Percentiles rank a stretch among this genome's conserved stretches.
These are phyloP conservation scores for Parazoanthus swiftii DNA, from an alignment of 92 coral and sea anemone genomes.

Conservation along the genomic window DNA sequence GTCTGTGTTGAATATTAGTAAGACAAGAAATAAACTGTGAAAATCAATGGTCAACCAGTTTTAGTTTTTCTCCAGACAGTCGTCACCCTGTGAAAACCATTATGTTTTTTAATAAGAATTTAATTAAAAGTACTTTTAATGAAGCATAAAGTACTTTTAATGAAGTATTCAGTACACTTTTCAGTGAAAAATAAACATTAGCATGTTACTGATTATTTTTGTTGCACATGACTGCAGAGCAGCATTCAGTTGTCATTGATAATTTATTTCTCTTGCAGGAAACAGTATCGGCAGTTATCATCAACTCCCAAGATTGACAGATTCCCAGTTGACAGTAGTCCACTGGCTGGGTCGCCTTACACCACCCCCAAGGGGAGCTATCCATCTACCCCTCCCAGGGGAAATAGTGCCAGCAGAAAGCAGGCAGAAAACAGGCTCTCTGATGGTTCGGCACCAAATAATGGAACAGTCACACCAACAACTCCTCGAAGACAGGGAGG, in stretches of 20 bases:
- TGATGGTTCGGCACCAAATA: slow-evolving; percentile 66
- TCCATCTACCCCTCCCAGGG: slow-evolving; percentile 42
- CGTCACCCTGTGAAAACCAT: too few species aligned
- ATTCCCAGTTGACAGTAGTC: slow-evolving; percentile 26
- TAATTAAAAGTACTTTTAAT: too few species aligned
- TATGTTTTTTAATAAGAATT: too few species aligned
- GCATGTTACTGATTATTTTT: not conserved
- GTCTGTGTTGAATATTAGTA: too few species aligned
- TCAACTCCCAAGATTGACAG: slow-evolving; percentile 49
- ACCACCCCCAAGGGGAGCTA: slow-evolving; percentile 54
- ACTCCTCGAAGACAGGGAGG: slow-evolving; percentile 43
- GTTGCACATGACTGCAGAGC: not conserved
- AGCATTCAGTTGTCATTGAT: not conserved
- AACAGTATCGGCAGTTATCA: slow-evolving; percentile 30
- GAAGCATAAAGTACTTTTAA: too few species aligned
- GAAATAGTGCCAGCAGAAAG: slow-evolving; percentile 37
- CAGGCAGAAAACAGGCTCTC: slow-evolving; percentile 44
- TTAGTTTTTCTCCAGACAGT: too few species aligned
- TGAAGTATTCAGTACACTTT: not conserved
- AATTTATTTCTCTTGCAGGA: slow-evolving; percentile 31
- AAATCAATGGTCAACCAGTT: too few species aligned
- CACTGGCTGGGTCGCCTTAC: slow-evolving; percentile 6
- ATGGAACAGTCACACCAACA: slow-evolving; percentile 71
- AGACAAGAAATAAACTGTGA: too few species aligned
- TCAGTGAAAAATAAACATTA: too few species aligned